Evolutionary conservation across 2,888 invertebrate species (phyloP).

Genomic region (Drosophila cognata): DNA sequence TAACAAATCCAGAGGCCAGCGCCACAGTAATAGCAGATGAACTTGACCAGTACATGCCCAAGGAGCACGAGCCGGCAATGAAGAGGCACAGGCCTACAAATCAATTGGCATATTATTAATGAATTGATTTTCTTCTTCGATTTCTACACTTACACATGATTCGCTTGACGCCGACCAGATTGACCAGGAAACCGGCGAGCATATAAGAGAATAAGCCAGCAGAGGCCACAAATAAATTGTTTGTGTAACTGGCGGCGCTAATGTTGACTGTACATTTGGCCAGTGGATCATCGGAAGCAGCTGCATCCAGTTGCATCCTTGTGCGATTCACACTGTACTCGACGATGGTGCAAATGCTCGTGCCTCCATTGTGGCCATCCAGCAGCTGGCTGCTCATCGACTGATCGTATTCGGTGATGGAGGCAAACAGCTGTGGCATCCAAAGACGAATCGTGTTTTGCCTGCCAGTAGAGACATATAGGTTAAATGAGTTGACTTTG

Average conservation of each 20-base stretch:
- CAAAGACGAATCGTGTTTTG: conserved; percentile 93
- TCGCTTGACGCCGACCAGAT: conserved; percentile 86
- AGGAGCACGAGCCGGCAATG: conserved; percentile 85
- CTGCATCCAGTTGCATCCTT: conserved; percentile 38
- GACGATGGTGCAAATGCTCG: conserved; percentile 75
- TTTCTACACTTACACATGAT: conserved; percentile 85
- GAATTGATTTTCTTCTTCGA: not conserved
- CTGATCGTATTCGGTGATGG: conserved; percentile 86
- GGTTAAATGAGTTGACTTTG: conserved; percentile 2
- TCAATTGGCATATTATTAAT: not conserved
- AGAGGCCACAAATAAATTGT: conserved; percentile 88
- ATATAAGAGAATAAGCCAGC: conserved; percentile 88
- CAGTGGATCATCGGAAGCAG: conserved; percentile 8
- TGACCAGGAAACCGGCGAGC: conserved; percentile 86
- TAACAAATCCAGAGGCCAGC: conserved; percentile 86
- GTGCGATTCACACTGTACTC: conserved; percentile 79
- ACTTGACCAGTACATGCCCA: conserved; percentile 87
- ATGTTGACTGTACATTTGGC: conserved; percentile 73
- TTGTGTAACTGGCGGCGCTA: conserved; percentile 88
- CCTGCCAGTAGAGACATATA: conserved; percentile 82
- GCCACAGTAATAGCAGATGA: conserved; percentile 86
- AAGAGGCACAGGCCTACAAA: conserved; percentile 83
- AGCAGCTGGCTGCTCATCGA: conserved; percentile 54
- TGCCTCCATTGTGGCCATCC: conserved; percentile 1
- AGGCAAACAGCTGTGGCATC: conserved; percentile 93